Conservation (phyloP, 2,888 invertebrate species). For the Yponomeuta evonymella region DNA sequence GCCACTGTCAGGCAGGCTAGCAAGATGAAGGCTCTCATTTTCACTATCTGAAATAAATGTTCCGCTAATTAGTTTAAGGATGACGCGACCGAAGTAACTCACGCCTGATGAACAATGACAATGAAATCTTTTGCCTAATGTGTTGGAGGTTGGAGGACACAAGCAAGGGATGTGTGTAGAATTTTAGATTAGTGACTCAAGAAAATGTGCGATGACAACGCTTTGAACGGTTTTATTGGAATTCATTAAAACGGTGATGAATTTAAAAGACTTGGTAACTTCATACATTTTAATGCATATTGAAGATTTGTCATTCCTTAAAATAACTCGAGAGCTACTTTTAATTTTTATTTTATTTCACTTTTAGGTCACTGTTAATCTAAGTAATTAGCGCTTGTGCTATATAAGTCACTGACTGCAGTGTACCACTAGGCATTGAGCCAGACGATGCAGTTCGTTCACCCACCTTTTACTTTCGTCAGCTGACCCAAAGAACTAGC, state of each 20-base stretch:
- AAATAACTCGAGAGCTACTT: neutral
- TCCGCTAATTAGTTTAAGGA: neutral
- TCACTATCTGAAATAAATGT: slow-evolving; percentile 28
- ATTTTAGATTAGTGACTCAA: slow-evolving; percentile 33
- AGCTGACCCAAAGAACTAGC: slow-evolving; percentile 65
- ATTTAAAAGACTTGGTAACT: no score
- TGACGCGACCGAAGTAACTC: slow-evolving; percentile 19
- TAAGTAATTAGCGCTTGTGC: neutral
- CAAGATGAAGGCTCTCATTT: slow-evolving; percentile 52
- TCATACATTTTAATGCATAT: no score
- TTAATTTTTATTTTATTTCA: neutral
- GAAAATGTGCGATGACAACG: neutral
- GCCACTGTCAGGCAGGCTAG: slow-evolving; percentile 49
- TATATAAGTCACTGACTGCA: slow-evolving; percentile 3
- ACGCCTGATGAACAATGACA: slow-evolving; percentile 38
- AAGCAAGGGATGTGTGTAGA: slow-evolving; percentile 39
- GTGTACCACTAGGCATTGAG: slow-evolving; percentile 33
- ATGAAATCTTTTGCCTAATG: slow-evolving; percentile 27
- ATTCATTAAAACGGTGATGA: neutral
- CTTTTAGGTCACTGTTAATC: slow-evolving; percentile 6
- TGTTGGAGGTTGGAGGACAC: slow-evolving; percentile 34
- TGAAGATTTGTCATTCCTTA: neutral
- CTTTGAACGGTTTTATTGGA: neutral
- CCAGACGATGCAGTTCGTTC: slow-evolving; percentile 40
- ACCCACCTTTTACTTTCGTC: slow-evolving; percentile 71